Evolutionary conservation across 2,113 vertebrate genomes (phyloP).

Genomic region (Deroptyus accipitrinus): DNA sequence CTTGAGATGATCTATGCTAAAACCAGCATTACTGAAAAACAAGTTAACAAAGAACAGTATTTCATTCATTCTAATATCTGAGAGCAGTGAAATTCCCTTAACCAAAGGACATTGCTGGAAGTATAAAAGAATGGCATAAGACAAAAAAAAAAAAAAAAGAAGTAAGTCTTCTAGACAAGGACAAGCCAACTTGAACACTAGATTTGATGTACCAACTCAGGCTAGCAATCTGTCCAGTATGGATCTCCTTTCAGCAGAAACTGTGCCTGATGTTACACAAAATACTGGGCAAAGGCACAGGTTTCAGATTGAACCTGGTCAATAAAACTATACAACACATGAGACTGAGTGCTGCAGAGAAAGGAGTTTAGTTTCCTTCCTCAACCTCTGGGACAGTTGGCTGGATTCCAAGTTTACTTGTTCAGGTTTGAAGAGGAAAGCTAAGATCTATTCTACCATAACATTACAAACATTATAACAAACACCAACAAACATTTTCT

Average conservation of each 20-base stretch:
- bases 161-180: not conserved
- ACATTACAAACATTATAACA: not conserved
- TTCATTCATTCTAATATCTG: not conserved
- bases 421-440: not conserved
- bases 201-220: fast-evolving
- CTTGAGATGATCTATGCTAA: not conserved
- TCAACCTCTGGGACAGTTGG: fast-evolving
- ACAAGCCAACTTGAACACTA: not conserved
- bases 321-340: not conserved
- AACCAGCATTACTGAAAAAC: not conserved
- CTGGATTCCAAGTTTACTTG: not conserved
- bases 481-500: not conserved
- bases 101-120: not conserved
- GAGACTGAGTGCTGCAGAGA: not conserved
- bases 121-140: not conserved
- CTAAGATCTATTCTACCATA: not conserved
- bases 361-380: not conserved
- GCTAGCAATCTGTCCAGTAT: not conserved
- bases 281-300: not conserved
- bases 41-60: not conserved
- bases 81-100: not conserved
- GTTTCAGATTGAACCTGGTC: not conserved
- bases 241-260: not conserved
- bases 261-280: not conserved
- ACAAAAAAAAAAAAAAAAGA: not conserved